phyloP scores from a whole-genome alignment of 2,797 vertebrate genomes.

The Allobates femoralis region DNA sequence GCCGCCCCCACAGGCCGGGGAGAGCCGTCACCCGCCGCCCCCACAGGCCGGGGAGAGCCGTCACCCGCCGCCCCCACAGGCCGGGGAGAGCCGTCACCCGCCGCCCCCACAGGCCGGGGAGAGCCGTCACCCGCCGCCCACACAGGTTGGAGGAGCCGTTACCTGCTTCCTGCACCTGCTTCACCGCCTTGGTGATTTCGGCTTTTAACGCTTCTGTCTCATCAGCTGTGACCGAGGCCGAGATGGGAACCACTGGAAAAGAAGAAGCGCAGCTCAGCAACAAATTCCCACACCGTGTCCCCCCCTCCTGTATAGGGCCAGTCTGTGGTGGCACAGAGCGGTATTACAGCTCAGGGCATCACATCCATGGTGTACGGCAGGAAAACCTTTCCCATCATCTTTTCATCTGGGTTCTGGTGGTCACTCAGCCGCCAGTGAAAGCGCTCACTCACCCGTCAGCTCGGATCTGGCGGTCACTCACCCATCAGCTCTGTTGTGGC shows the following conservation, averaged over 20 bases:
- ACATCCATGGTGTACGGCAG: neutral
- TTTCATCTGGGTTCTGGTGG: no score
- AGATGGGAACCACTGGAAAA: slow-evolving; percentile 87
- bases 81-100: no score
- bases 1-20: no score
- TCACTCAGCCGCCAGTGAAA: no score
- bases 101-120: neutral
- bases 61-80: no score
- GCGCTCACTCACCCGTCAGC: no score
- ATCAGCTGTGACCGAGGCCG: slow-evolving; percentile 85
- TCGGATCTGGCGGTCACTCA: slow-evolving; percentile 64
- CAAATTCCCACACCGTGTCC: neutral
- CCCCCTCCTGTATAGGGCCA: no score
- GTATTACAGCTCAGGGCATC: no score
- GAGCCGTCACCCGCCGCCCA: neutral
- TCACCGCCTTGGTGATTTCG: slow-evolving; percentile 95
- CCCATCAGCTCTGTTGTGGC: slow-evolving; percentile 96
- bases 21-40: no score
- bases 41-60: no score
- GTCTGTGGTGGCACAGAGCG: no score
- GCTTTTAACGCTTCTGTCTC: slow-evolving; percentile 96
- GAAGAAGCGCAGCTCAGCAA: neutral
- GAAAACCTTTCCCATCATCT: neutral
- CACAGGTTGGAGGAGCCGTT: slow-evolving; percentile 49
- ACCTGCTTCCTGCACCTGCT: slow-evolving; percentile 97